These are phyloP conservation scores for Conchocele bisecta DNA, from an alignment of 2,888 invertebrate genomes.

Conservation along the genomic window DNA sequence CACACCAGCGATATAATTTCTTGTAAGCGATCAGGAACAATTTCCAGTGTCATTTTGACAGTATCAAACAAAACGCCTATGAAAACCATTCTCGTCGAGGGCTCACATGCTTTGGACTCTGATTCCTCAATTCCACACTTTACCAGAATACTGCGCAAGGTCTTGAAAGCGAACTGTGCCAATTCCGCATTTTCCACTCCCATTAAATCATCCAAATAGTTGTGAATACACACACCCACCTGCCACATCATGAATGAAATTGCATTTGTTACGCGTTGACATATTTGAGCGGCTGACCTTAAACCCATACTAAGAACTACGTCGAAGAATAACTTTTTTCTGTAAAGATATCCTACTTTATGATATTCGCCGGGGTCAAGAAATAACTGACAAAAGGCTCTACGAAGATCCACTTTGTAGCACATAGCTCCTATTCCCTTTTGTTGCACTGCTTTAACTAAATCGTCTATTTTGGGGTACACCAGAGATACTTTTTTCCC, in stretches of 20 bases:
- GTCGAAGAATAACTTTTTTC: background rate
- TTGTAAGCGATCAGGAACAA: too few relatives aligned
- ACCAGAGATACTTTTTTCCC: background rate
- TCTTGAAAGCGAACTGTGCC: background rate
- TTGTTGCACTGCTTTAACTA: background rate
- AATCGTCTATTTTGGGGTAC: slow-evolving; percentile 4
- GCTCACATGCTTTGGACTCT: background rate
- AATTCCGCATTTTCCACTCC: background rate
- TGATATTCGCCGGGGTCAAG: background rate
- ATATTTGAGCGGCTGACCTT: background rate
- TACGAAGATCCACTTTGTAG: background rate
- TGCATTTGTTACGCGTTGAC: slow-evolving; percentile 2
- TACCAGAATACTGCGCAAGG: background rate
- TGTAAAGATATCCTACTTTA: background rate
- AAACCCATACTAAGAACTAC: background rate
- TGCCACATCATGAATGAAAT: background rate
- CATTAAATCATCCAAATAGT: slow-evolving; percentile 7
- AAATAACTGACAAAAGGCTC: background rate
- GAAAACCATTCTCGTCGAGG: slow-evolving; percentile 4
- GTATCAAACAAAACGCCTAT: slow-evolving; percentile 15
- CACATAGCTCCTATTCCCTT: background rate
- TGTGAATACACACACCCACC: background rate
- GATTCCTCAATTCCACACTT: slow-evolving; percentile 1
- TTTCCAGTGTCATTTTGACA: slow-evolving; percentile 1
- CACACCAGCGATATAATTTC: background rate